Evolutionary conservation across 2,113 vertebrate genomes (phyloP).

Genomic region (Thalassoma bifasciatum): DNA sequence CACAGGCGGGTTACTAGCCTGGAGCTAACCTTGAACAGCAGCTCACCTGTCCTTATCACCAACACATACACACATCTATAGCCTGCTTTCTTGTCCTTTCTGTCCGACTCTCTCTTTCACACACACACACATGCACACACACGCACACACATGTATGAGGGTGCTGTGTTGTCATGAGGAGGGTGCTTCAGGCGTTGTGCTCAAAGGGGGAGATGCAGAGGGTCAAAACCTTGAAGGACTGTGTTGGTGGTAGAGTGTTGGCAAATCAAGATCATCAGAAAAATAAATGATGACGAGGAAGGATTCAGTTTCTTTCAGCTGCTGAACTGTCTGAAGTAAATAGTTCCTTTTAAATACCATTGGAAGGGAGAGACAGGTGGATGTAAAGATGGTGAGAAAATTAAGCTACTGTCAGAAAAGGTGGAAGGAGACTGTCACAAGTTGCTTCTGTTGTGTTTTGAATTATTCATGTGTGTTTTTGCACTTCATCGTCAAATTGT

Average conservation of each 20-base stretch:
- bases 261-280: neutral
- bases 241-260: neutral
- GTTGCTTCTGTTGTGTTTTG: neutral
- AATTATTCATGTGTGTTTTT: too few species aligned
- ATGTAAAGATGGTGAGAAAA: too few species aligned
- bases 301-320: neutral
- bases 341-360: too few species aligned
- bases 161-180: neutral
- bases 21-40: conserved; percentile 27
- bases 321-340: too few species aligned
- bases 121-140: neutral
- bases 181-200: conserved; percentile 24
- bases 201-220: conserved; percentile 17
- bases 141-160: neutral
- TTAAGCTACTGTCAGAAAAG: neutral
- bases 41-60: conserved; percentile 25
- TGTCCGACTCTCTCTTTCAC: neutral
- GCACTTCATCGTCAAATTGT: too few species aligned
- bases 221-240: neutral
- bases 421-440: neutral
- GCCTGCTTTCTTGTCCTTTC: neutral
- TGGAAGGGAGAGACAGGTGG: too few species aligned
- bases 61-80: neutral
- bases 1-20: conserved; percentile 44
- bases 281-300: too few species aligned